Base-by-base conservation (phyloP, 2,797 vertebrate species). In the Platyrinchus mystaceus region DNA sequence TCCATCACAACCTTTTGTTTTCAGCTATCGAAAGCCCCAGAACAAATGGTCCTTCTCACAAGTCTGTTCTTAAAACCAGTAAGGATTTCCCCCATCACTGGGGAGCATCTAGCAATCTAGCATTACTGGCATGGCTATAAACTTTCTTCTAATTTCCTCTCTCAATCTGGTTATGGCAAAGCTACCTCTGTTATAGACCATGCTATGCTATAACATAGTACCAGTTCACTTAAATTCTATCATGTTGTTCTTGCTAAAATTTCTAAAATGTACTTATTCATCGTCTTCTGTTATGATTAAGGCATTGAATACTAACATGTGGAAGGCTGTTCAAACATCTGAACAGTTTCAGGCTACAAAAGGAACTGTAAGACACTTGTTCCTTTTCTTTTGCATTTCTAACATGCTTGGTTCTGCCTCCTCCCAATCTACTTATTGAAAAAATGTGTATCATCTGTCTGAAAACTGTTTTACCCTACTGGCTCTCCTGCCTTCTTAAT, bases 321-420 rank as follows among this genome's bases (percentile, higher is more conserved):
- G 53, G 50, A 77, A 88, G 93, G 89, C 19, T 92, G 58, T 96
- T 91, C 73, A 93, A 91, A 95, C 49, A 59, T 46, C 89, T 90
- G 77, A 85, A 67, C 66, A 60, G 63, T 34, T 93, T 79, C 53
- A 81, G 93, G 81, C 59, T 88, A 53, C 79, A 81, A 96, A 87
- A 92, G 62, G 36, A 81, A 86, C 84, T 44, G 44, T 70, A 76
- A 50, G 53, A 87, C 26, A 55, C 69, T 74, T 27, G 77, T 22
- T 82, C 47, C 28, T 83, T 50, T 80, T 68, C 46, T 68, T 63
- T 84, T 36, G 4, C 39, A 58, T 69, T 84, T 93, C 60, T 68
- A 44, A 52, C 7, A 0, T 36, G 34, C 55, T 90, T 82, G 21
- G 52, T 79, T 93, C 76, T 83, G 59, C 28, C 64, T 89, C 63